Evolutionary conservation across 1,140 invertebrate species (phyloP).

Genomic region (Cylas formicarius): DNA sequence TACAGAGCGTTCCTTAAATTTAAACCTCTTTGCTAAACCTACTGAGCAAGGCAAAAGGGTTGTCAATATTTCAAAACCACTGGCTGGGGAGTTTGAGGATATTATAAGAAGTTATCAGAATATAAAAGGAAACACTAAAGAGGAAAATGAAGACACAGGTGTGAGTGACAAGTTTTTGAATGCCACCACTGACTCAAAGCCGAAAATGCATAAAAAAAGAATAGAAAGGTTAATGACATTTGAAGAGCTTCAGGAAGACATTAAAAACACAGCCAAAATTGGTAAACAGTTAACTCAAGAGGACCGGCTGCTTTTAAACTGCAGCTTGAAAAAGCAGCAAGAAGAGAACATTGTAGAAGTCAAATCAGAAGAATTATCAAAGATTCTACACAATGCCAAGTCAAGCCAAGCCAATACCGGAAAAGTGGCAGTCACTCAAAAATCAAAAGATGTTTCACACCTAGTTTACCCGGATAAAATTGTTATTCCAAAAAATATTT

Average conservation of each 20-base stretch:
- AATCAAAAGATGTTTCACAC: slow-evolving; percentile 25
- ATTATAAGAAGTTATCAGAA: slow-evolving; percentile 41
- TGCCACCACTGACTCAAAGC: too few species aligned
- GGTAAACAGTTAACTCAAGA: slow-evolving; percentile 17
- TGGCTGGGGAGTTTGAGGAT: slow-evolving; percentile 40
- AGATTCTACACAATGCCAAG: too few species aligned
- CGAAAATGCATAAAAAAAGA: slow-evolving; percentile 27
- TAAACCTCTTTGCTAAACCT: slow-evolving; percentile 21
- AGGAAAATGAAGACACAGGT: slow-evolving; percentile 21
- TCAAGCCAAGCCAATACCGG: slow-evolving; percentile 5
- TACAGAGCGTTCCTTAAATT: slow-evolving; percentile 42
- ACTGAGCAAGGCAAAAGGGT: slow-evolving; percentile 2
- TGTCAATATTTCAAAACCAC: background rate
- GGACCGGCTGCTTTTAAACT: slow-evolving; percentile 19
- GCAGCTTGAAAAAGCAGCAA: slow-evolving; percentile 5
- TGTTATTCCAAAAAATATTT: slow-evolving; percentile 55
- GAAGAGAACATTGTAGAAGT: slow-evolving; percentile 8
- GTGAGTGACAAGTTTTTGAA: too few species aligned
- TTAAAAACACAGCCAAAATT: slow-evolving; percentile 28
- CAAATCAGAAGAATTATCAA: slow-evolving; percentile 10
- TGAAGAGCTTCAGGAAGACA: slow-evolving; percentile 31
- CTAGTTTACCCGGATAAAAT: slow-evolving; percentile 52
- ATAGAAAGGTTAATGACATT: slow-evolving; percentile 36
- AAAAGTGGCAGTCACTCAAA: slow-evolving; percentile 16
- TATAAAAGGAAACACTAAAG: slow-evolving; percentile 31